Conservation (phyloP, 1,140 invertebrate species). For the Drosophila sechellia region DNA sequence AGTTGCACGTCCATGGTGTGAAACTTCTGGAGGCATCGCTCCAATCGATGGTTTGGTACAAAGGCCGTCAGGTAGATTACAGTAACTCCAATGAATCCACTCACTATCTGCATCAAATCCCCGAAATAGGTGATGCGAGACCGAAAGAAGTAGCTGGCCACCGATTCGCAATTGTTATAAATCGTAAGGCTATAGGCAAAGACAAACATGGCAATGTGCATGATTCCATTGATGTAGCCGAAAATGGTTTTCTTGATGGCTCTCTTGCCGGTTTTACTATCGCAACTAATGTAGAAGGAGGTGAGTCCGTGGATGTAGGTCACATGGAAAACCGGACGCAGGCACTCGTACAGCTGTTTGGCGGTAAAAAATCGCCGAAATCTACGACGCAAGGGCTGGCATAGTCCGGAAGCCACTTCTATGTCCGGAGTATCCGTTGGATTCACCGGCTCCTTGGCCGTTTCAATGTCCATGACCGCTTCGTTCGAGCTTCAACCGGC, state of each 20-base stretch:
- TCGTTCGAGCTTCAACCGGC: slow-evolving; percentile 54
- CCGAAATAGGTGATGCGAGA: slow-evolving; percentile 75
- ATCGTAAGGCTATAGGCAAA: slow-evolving; percentile 69
- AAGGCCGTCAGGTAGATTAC: slow-evolving; percentile 77
- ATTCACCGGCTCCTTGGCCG: slow-evolving; percentile 27
- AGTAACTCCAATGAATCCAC: slow-evolving; percentile 78
- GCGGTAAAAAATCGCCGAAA: slow-evolving; percentile 59
- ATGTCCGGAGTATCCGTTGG: slow-evolving; percentile 32
- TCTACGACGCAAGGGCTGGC: slow-evolving; percentile 45
- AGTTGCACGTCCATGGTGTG: slow-evolving; percentile 70
- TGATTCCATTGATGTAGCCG: slow-evolving; percentile 65
- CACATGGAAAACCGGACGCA: slow-evolving; percentile 70
- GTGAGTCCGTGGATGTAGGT: slow-evolving; percentile 69
- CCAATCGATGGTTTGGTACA: slow-evolving; percentile 68
- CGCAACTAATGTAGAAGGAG: slow-evolving; percentile 62
- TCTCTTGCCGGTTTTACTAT: slow-evolving; percentile 26
- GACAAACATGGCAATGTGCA: slow-evolving; percentile 58
- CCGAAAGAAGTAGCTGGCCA: slow-evolving; percentile 79
- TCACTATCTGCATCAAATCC: slow-evolving; percentile 78
- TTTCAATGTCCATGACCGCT: slow-evolving; percentile 46
- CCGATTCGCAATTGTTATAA: slow-evolving; percentile 70
- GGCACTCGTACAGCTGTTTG: slow-evolving; percentile 69
- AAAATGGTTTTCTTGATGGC: slow-evolving; percentile 64
- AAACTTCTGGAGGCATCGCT: slow-evolving; percentile 66
- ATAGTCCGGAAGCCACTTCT: slow-evolving; percentile 24